A percentile compares a stretch with the other conserved stretches of the same genome.
Evolutionary conservation across 2,113 vertebrate species (phyloP).

Genomic region (Ondatra zibethicus): DNA sequence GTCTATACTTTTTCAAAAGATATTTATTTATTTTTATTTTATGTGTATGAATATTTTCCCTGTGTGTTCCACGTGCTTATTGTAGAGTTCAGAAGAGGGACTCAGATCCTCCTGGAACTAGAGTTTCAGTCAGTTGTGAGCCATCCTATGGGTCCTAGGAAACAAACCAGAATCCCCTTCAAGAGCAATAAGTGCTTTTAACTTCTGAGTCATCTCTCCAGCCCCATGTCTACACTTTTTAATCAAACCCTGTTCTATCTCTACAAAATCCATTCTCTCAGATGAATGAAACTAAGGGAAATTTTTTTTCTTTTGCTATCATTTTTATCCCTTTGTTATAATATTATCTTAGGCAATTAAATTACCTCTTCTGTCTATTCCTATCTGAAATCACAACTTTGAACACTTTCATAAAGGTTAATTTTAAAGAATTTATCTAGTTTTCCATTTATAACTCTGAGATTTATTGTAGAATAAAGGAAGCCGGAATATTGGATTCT

Average conservation of each 20-base stretch:
- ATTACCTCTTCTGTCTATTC: neutral
- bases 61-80: neutral
- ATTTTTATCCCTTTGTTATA: neutral
- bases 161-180: neutral
- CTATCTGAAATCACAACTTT: neutral
- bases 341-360: neutral
- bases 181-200: neutral
- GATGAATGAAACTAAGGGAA: neutral
- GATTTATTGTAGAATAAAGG: constrained; percentile 88
- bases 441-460: constrained; percentile 61
- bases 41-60: neutral
- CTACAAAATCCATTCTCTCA: neutral
- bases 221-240: neutral
- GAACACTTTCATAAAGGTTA: neutral
- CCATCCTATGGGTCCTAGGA: neutral
- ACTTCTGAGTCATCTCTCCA: neutral
- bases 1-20: neutral
- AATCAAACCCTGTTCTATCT: neutral
- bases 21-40: neutral
- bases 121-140: neutral
- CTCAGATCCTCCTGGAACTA: neutral
- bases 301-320: neutral
- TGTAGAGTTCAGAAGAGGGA: neutral
- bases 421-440: constrained; percentile 31
- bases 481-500: constrained; percentile 92